Base-by-base conservation (phyloP, 2,113 vertebrate species). In the Indri indri region DNA sequence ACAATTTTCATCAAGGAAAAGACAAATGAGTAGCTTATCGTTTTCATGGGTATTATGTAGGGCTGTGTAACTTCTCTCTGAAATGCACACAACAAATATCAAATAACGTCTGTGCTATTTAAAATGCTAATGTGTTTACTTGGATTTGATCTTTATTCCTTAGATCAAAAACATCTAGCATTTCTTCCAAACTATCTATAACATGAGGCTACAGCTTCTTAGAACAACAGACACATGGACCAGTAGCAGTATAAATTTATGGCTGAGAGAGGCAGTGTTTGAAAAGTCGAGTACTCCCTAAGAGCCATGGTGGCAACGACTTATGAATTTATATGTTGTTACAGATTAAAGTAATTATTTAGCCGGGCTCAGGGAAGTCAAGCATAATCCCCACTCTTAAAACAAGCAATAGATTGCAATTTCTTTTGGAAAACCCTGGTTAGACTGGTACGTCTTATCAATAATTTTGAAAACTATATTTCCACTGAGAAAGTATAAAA, bases 401-500 rank as follows among this genome's bases (percentile, higher is more conserved):
- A 95, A 97, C 76, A 65, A 90, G 82, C 66, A 80, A 92, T 80
- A 61, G 94, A 94, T 54, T 91, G 50, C 84, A 76, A 95, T 96
- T 95, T 65, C 71, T 66, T 57, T 6, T 91, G 97, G 82, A 97
- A 97, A 97, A 32, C 32, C 96, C 61, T 97, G 65, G 61, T 97
- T 88, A 93, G 83, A 80, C 42, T 10, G 42, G 77, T 92, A 83
- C 30, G 68, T 97, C 84, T 93, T 97, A 82, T 88, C 88, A 93
- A 76, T 96, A 94, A 92, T 98, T 98, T 96, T 91, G 54, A 96
- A 98, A 95, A 73, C 73, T 18, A 1, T 68, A 79, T 97, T 98
- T 98, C 94, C 50, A 82, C 25, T 83, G 88, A 92, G 82, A 98
- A 98, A 90, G 91, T 85, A 97, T 95, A 94, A 71, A 97, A 96